Conservation (phyloP, 2,888 invertebrate genomes). For the Drosophila dives region DNA sequence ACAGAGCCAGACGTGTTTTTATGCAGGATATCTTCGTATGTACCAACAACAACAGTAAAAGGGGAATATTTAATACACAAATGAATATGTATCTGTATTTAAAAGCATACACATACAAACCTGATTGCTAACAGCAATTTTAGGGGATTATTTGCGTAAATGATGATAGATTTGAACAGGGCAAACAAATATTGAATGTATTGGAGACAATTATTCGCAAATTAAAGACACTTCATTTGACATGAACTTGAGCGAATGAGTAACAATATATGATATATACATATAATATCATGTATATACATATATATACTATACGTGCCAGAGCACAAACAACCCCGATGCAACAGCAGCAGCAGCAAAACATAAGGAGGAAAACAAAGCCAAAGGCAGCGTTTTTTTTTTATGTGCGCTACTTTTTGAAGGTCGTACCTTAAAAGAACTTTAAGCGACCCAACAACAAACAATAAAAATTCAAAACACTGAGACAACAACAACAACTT, state of each 20-base stretch:
- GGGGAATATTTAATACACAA: slow-evolving; percentile 33
- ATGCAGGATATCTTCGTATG: not conserved
- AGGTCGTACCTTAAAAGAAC: slow-evolving; percentile 67
- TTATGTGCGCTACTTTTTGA: slow-evolving; percentile 66
- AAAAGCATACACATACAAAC: slow-evolving; percentile 22
- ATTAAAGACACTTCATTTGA: not conserved
- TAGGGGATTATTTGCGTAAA: slow-evolving; percentile 26
- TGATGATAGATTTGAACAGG: not conserved
- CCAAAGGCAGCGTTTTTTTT: slow-evolving; percentile 31
- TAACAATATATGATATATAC: not conserved
- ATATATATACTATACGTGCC: not conserved
- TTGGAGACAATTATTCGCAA: not conserved
- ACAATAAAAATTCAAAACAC: slow-evolving; percentile 26
- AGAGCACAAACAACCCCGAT: slow-evolving; percentile 3
- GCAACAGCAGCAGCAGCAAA: slow-evolving; percentile 10
- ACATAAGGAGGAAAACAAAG: slow-evolving; percentile 14
- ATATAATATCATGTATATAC: not conserved
- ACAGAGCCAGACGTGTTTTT: slow-evolving; percentile 26
- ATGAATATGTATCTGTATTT: slow-evolving; percentile 27
- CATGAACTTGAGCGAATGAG: not conserved
- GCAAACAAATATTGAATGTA: slow-evolving; percentile 2
- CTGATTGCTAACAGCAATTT: slow-evolving; percentile 8
- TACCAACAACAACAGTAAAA: slow-evolving; percentile 45
- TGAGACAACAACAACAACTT: slow-evolving; percentile 12
- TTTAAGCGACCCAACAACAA: slow-evolving; percentile 13